phyloP scores from a whole-genome alignment of 1,140 invertebrate species.

The Drosophila repletoides region DNA sequence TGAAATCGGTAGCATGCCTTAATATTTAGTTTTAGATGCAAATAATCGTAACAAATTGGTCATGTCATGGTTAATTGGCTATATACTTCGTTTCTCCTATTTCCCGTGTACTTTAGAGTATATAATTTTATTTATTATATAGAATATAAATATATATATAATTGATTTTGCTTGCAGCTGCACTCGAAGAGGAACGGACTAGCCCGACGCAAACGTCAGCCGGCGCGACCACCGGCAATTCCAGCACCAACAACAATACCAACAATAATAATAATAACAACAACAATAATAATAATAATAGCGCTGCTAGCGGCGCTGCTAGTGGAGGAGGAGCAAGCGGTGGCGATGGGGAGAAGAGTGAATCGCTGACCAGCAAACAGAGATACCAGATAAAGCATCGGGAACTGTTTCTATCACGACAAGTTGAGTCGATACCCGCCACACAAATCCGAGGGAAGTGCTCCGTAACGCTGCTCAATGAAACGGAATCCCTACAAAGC shows the following conservation, averaged over 20 bases:
- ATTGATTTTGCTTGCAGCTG: conserved; percentile 74
- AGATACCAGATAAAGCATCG: conserved; percentile 98
- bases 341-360: conserved; percentile 65
- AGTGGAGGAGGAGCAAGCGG: not conserved
- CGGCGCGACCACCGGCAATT: conserved; percentile 68
- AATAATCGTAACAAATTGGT: conserved; percentile 25
- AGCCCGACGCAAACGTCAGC: conserved; percentile 81
- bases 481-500: conserved; percentile 97
- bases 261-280: conserved; percentile 43
- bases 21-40: conserved; percentile 23
- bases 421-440: conserved; percentile 98
- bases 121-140: not conserved
- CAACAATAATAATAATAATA: conserved; percentile 26
- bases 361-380: conserved; percentile 87
- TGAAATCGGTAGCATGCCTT: conserved; percentile 1
- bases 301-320: conserved; percentile 67
- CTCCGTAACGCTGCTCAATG: conserved; percentile 98
- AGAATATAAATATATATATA: too few relatives aligned
- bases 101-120: not conserved
- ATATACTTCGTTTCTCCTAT: conserved; percentile 1
- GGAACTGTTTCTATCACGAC: conserved; percentile 98
- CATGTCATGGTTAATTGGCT: conserved; percentile 22
- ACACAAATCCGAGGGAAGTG: conserved; percentile 99
- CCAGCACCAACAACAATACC: conserved; percentile 40
- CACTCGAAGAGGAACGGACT: conserved; percentile 83